Evolutionary conservation across 37 sponge, comb jelly and placozoan species (phyloP), one percentile per base, ranked within the genome.

Genomic region (Beroe forskalii): DNA sequence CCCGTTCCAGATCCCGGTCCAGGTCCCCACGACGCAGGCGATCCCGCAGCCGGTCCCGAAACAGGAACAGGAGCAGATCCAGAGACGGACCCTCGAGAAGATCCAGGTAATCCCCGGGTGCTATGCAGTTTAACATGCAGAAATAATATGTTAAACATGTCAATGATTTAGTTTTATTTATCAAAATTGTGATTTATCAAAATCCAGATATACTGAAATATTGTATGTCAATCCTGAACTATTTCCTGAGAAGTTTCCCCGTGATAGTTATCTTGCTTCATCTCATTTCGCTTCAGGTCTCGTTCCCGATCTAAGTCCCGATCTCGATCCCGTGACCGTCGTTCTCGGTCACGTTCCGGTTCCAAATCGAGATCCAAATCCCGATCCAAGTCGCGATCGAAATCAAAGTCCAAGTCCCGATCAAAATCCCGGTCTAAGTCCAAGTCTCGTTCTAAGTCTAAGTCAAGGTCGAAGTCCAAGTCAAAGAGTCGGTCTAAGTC

Each of bases 261-360:
- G n/a, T n/a, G n/a, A n/a, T n/a, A n/a, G n/a, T n/a, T n/a, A n/a
- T n/a, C n/a, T n/a, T n/a, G n/a, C n/a, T n/a, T n/a, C n/a, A n/a
- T n/a, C n/a, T n/a, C n/a, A n/a, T n/a, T n/a, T n/a, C n/a, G n/a
- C 4, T 69, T 33, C 72, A 80, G 86, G 48, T 80, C 86, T 48
- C 28, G 30, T 43, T 44, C 55, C 55, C 20, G 86, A 43, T 80
- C 86, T n/a, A 80, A 43, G 55, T 44, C 44, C 2, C 12, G 86
- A 44, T 42, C 55, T 30, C n/a, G 24, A 27, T 8, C 24, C 66
- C 25, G 31, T 28, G 31, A 23, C 31, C 30, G 30, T 64, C 66
- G 66, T 6, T 64, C 66, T 64, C 25, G 31, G 14, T 28, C 25
- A 22, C 24, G 27, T 6, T 64, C 66, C 4, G 4, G 66, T 8